Base-by-base conservation (phyloP, 2,888 invertebrate genomes). In the Cephus spinipes region DNA sequence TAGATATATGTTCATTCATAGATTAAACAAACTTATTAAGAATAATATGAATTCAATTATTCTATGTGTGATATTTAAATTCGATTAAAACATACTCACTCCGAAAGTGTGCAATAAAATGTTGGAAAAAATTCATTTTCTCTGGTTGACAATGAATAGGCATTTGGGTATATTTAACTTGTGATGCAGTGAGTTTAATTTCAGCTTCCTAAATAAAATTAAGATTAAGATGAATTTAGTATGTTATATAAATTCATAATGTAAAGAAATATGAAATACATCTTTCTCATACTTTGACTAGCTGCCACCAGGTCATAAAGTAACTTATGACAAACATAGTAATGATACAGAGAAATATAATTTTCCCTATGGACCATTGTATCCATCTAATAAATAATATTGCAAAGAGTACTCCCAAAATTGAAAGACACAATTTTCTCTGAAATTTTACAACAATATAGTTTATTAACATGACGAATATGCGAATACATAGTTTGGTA, bases 281-380 rank as follows among this genome's bases (percentile, higher is more conserved):
- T n/a, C 34, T 23, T 36, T 71, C 6, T 23, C 73, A 35, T 82
- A 90, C 90, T 85, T 87, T 82, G 76, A 89, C 69, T 68, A 90
- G 85, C 34, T 86, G 84, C 83, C 84, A 85, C 87, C 87, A 90
- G 1, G 86, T 88, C 74, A 90, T 84, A 12, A 86, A 78, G 69
- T 85, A 90, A 77, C 89, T 89, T 0, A 81, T 75, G 32, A 85
- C 23, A 30, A 88, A 74, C 75, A 86, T 81, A 30, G 87, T 4
- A 76, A 84, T 80, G 12, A 87, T 31, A 4, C 83, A 9, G 11
- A 83, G 31, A 31, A 83, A 69, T n/a, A 86, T 80, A 9, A 87
- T 73, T 40, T 83, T 83, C 11, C 80, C 73, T 75, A 82, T 81
- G 32, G 81, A 82, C 81, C 81, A 81, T 73, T 40, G 77, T 34